Conservation (phyloP, 2,113 vertebrate genomes). For the Melierax canorus region DNA sequence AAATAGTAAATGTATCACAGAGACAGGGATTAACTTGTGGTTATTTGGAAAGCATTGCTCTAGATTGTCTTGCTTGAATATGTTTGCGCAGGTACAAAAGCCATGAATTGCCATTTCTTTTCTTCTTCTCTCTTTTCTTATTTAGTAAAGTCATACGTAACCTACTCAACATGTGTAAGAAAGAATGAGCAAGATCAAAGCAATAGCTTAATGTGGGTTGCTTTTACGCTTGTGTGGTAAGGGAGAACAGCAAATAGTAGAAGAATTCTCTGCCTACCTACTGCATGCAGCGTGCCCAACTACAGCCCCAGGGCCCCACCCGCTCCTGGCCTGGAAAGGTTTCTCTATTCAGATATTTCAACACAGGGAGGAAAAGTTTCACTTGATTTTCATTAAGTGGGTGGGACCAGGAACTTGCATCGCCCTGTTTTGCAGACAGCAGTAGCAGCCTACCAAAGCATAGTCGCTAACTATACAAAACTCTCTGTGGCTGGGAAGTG, state of each 20-base stretch:
- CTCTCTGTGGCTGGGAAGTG: not conserved
- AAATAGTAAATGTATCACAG: not conserved
- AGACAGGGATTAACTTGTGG: not conserved
- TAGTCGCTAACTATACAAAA: not conserved
- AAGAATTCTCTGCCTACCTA: not conserved
- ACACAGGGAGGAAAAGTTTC: not conserved
- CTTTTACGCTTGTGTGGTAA: not conserved
- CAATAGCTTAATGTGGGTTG: not conserved
- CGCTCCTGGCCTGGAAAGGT: not conserved
- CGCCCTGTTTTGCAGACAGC: not conserved
- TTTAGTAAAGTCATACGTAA: not conserved
- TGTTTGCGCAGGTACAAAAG: not conserved
- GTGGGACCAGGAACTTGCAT: not conserved
- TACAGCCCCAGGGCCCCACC: not conserved
- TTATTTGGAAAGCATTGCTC: not conserved
- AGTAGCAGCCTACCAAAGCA: not conserved
- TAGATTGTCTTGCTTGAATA: not conserved
- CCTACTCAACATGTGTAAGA: not conserved
- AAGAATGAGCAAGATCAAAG: not conserved
- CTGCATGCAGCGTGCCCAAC: rapidly evolving
- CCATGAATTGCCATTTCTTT: not conserved
- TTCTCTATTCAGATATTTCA: not conserved
- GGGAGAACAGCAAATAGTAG: not conserved
- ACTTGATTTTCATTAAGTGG: not conserved
- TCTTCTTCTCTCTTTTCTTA: not conserved